phyloP scores from a whole-genome alignment of 2,797 vertebrate species.

The Squalus acanthias region DNA sequence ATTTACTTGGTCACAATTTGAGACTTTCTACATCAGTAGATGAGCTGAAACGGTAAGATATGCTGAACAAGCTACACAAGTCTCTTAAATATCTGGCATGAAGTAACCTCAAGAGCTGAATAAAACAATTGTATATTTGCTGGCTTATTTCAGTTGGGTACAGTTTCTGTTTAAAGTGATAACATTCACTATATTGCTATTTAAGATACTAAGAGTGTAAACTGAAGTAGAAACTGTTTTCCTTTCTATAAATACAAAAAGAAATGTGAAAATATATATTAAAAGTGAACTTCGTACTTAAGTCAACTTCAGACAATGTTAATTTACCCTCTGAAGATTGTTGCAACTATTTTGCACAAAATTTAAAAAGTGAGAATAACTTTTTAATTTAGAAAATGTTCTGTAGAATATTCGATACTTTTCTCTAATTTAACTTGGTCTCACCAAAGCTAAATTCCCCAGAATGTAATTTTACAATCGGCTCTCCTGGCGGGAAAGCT shows the following conservation, averaged over 20 bases:
- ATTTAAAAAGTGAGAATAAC: neutral
- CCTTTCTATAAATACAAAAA: neutral
- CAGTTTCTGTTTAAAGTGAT: neutral
- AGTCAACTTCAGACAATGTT: neutral
- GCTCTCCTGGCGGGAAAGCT: neutral
- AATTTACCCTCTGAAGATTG: neutral
- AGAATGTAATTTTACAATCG: neutral
- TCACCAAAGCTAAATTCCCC: neutral
- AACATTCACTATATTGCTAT: neutral
- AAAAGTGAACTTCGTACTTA: neutral
- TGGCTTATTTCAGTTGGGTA: neutral
- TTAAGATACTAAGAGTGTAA: neutral
- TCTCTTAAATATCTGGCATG: no score
- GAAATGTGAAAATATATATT: neutral
- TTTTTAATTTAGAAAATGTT: neutral
- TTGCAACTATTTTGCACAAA: neutral
- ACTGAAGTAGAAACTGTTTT: neutral
- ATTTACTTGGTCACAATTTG: conserved; percentile 34
- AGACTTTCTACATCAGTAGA: conserved; percentile 35
- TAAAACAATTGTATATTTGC: neutral
- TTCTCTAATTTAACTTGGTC: neutral
- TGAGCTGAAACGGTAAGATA: conserved; percentile 36
- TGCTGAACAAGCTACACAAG: neutral
- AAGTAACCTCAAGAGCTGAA: neutral
- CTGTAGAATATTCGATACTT: neutral